Evolutionary conservation across 1,140 invertebrate species (phyloP), one percentile per base, ranked within the genome.

Genomic region (Delia radicum): DNA sequence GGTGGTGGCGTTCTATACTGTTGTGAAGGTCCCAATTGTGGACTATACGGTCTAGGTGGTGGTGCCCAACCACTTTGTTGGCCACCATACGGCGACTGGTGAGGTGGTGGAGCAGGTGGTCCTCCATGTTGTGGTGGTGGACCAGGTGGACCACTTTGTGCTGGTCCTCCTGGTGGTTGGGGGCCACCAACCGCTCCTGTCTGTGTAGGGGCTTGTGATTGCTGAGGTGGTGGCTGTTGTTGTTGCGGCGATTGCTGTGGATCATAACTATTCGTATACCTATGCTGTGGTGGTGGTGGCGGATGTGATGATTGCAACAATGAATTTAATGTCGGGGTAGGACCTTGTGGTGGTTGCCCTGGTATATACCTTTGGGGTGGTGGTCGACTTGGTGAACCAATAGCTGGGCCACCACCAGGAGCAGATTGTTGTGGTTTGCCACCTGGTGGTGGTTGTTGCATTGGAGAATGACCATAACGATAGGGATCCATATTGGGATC

Each of bases 281-380:
- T 87, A 82, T 82, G 86, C 79, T 82, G 86, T 76, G 85, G 87
- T 78, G 77, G 87, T 78, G 87, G 90, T 76, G 89, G 89, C 77
- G 89, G 89, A 83, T 92, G 91, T 77, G 93, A 94, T 33, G 93
- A 92, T 87, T 95, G 94, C 42, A 96, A 89, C 79, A 97, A 88
- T 81, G 96, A 95, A 87, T 97, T 97, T 74, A 97, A 88, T 29
- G 95, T 97, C 63, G 96, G 95, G 61, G 95, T 97, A 18, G 95
- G 95, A 65, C 95, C 94, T 76, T 93, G 91, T 73, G 93, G 92
- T 55, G 84, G 83, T 65, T 86, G 85, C n/a, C 85, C 85, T 15
- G 83, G 83, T 76, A 86, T 85, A 77, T 85, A 85, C 5, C 84
- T 80, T 74, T 86, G 84, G 77, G 82, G 83, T 29, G 85, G 82